phyloP scores from a whole-genome alignment of 2,888 invertebrate genomes.

The Nomada hirtipes region DNA sequence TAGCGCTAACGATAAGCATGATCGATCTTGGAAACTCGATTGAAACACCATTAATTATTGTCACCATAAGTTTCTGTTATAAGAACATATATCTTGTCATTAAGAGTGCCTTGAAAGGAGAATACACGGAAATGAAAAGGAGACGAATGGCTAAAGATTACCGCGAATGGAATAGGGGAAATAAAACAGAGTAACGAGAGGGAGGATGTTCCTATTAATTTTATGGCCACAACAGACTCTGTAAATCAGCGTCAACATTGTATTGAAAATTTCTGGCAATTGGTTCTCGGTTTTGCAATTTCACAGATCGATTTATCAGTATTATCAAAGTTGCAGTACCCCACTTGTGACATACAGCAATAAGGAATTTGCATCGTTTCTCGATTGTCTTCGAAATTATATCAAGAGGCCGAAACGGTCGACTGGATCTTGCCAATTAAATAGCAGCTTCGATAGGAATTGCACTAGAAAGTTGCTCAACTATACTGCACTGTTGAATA shows the following conservation, averaged over 20 bases:
- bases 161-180: slow-evolving; percentile 6
- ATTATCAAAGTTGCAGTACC: slow-evolving; percentile 9
- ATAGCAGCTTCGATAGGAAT: slow-evolving; percentile 22
- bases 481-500: slow-evolving; percentile 14
- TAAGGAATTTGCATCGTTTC: slow-evolving; percentile 25
- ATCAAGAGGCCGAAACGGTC: background rate
- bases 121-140: slow-evolving; percentile 24
- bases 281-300: no score
- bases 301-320: background rate
- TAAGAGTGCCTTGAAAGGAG: background rate
- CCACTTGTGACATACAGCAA: background rate
- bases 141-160: slow-evolving; percentile 30
- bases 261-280: no score
- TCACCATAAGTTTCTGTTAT: slow-evolving; percentile 39
- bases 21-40: no score
- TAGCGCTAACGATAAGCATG: no score
- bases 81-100: slow-evolving; percentile 49
- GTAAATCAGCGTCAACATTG: no score
- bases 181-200: background rate
- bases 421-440: slow-evolving; percentile 53
- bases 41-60: slow-evolving; percentile 56
- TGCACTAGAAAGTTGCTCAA: slow-evolving; percentile 1
- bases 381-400: slow-evolving; percentile 18
- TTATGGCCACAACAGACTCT: background rate
- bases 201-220: slow-evolving; percentile 21